Evolutionary conservation across 2,797 vertebrate genomes (phyloP).

Genomic region (Gallirallus australis): DNA sequence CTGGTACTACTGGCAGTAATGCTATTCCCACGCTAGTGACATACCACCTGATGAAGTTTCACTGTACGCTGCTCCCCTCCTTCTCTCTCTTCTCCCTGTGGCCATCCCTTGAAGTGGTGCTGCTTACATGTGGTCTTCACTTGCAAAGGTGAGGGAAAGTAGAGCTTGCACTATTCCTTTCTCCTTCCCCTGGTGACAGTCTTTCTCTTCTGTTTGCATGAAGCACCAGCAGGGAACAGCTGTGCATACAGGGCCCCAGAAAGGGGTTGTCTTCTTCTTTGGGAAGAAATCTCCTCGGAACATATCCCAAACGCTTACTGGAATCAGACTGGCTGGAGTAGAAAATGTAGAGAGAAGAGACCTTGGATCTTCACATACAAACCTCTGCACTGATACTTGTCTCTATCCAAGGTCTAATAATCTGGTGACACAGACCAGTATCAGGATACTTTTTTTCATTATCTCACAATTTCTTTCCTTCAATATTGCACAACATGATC

Average conservation of each 20-base stretch:
- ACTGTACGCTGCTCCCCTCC: not conserved
- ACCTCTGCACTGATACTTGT: not conserved
- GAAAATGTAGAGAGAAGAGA: not conserved
- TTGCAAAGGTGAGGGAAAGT: not conserved
- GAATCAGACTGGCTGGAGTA: fast-evolving
- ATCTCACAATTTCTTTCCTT: not conserved
- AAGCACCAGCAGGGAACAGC: not conserved
- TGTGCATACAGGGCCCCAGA: not conserved
- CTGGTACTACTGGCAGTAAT: not conserved
- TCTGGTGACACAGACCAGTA: not conserved
- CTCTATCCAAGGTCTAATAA: not conserved
- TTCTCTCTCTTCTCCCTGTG: not conserved
- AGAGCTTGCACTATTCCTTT: not conserved
- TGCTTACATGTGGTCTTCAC: not conserved
- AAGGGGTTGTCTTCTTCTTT: not conserved
- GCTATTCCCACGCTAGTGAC: not conserved
- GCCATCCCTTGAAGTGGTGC: not conserved
- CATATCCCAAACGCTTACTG: not conserved
- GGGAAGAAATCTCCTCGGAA: not conserved
- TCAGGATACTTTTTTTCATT: not conserved
- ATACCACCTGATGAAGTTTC: not conserved
- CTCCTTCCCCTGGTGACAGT: not conserved
- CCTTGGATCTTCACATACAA: not conserved
- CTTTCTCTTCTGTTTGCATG: not conserved
- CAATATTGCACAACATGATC: not conserved